These are phyloP conservation scores for Pollimyrus isidori DNA, from an alignment of 2,113 vertebrate species.

Conservation along the genomic window DNA sequence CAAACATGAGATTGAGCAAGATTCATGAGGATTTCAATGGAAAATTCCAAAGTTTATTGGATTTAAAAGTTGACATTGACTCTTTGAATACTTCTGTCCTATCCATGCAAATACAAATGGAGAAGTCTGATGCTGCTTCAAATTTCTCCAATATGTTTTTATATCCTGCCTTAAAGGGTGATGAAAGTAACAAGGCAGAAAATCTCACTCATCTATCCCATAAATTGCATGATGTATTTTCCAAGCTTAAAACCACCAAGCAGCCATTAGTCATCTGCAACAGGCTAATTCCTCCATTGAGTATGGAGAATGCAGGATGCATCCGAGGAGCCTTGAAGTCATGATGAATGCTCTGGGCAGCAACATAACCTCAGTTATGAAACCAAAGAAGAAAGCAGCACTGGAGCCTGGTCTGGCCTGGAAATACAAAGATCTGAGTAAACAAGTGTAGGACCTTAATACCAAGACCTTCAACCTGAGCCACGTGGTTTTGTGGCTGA, in stretches of 20 bases:
- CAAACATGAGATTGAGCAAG: slow-evolving; percentile 33
- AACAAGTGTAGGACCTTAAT: slow-evolving; percentile 59
- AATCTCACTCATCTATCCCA: slow-evolving; percentile 44
- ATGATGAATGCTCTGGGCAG: slow-evolving; percentile 53
- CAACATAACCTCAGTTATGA: slow-evolving; percentile 39
- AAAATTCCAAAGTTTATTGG: slow-evolving; percentile 46
- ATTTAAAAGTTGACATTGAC: slow-evolving; percentile 48
- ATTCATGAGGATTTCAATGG: slow-evolving; percentile 40
- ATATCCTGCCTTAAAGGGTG: slow-evolving; percentile 14
- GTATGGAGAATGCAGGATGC: slow-evolving; percentile 44
- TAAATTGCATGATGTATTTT: slow-evolving; percentile 45
- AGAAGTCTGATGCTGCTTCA: slow-evolving; percentile 39
- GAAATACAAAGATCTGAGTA: slow-evolving; percentile 26
- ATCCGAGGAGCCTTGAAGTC: slow-evolving; percentile 52
- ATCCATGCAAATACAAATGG: slow-evolving; percentile 35
- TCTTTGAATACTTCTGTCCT: slow-evolving; percentile 56
- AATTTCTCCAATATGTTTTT: slow-evolving; percentile 32
- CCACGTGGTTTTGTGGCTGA: slow-evolving; percentile 49
- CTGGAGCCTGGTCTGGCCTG: neutral
- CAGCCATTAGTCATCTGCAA: slow-evolving; percentile 40
- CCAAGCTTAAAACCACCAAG: slow-evolving; percentile 41
- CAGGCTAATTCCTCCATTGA: slow-evolving; percentile 36
- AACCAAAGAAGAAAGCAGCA: slow-evolving; percentile 40
- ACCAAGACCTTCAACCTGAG: slow-evolving; percentile 56
- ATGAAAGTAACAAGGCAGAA: slow-evolving; percentile 22